These are phyloP conservation scores for Sylvia atricapilla DNA, from an alignment of 2,113 vertebrate species.

Conservation along the genomic window DNA sequence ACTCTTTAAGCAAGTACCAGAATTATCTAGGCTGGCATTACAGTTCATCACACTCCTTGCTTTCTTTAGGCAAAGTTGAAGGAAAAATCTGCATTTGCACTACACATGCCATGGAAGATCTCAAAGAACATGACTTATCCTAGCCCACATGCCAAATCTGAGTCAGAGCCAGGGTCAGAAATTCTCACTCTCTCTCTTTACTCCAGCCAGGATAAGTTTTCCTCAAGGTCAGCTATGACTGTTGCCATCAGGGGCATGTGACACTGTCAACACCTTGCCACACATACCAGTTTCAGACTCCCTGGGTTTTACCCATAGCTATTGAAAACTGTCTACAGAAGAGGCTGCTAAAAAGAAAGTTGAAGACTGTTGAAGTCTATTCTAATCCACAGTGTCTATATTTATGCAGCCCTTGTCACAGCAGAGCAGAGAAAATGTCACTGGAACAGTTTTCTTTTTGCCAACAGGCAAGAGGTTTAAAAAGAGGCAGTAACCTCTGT, in stretches of 20 bases:
- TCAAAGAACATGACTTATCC: not conserved
- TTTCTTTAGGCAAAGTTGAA: conserved; percentile 39
- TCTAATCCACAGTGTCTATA: conserved; percentile 19
- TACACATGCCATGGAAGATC: not conserved
- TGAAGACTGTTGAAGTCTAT: conserved; percentile 19
- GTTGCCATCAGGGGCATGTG: not conserved
- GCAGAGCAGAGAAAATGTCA: conserved; percentile 41
- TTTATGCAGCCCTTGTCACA: conserved; percentile 48
- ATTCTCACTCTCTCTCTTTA: not conserved
- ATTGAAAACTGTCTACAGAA: conserved; percentile 18
- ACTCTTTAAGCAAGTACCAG: not conserved
- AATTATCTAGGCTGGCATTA: conserved; percentile 8
- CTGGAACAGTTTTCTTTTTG: conserved; percentile 45
- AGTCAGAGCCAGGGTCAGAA: not conserved
- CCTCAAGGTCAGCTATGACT: not conserved
- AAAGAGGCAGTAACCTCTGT: conserved; percentile 44
- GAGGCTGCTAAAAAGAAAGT: conserved; percentile 26
- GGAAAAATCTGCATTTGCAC: conserved; percentile 23
- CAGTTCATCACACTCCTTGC: conserved; percentile 1
- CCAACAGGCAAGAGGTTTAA: conserved; percentile 47
- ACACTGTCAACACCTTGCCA: not conserved
- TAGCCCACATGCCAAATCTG: not conserved
- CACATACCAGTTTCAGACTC: not conserved
- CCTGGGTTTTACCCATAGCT: not conserved
- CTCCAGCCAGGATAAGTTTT: not conserved